Evolutionary conservation across 2,113 vertebrate genomes (phyloP), one percentile per base, ranked within the genome.

Genomic region (Lagenorhynchus albirostris): DNA sequence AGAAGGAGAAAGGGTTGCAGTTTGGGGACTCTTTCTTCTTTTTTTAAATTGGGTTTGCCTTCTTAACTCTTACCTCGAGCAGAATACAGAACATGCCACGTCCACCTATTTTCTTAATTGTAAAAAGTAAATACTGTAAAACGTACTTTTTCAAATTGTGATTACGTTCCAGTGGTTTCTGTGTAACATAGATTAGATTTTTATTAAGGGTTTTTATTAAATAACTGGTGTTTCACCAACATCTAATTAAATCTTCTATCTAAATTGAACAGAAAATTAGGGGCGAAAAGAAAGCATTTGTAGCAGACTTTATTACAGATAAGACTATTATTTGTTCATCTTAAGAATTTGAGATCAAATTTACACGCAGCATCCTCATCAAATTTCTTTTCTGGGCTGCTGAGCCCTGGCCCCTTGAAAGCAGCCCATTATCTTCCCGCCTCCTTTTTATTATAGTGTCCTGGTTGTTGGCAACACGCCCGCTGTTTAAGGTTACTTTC

Each of bases 401-500:
- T 95, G 83, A 92, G 89, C 93, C 89, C 79, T 3, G 84, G 96
- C 82, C 91, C 80, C 95, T 96, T 98, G 96, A 98, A 98, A 98
- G 96, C 96, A 80, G 71, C 89, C 91, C 97, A 96, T 98, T 98
- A 97, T 97, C 97, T 97, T 82, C 95, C 70, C 96, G n/a, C 96
- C 96, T 94, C 77, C 73, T 53, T 62, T 97, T 96, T 95, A 96
- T 98, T 98, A 94, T 1, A 93, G 94, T 81, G 90, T 97, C 96
- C 97, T 95, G 81, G 91, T 98, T 96, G 95, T 68, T 98, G 98
- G 98, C 98, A 98, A 96, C 58, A 77, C 23, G 96, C 98, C 98
- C 86, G 0, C 96, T 98, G 85, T 98, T 99, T 99, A 97, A 98
- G 98, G 98, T 98, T 98, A 92, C 98, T 98, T 98, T 98, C 98